Evolutionary conservation across 2,113 vertebrate genomes (phyloP).

Genomic region (Nycticryphes semicollaris): DNA sequence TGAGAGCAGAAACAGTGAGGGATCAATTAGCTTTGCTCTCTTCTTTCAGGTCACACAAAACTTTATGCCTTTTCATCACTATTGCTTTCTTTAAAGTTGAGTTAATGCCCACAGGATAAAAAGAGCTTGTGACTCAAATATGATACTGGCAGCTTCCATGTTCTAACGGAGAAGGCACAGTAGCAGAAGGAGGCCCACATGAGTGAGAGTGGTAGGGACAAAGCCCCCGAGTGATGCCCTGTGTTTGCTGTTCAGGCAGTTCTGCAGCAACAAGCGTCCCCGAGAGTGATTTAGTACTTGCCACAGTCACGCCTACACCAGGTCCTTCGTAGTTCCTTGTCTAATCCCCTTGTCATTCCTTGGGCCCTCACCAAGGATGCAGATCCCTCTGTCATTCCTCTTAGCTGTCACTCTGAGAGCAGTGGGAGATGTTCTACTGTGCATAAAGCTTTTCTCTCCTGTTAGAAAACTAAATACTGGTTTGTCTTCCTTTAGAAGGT

Average conservation of each 20-base stretch:
- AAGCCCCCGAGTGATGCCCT: background rate
- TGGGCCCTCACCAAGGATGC: background rate
- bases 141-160: background rate
- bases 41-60: background rate
- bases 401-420: background rate
- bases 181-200: background rate
- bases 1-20: background rate
- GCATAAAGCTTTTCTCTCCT: background rate
- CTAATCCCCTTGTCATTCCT: background rate
- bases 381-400: background rate
- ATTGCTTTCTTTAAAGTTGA: background rate
- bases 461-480: background rate
- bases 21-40: background rate
- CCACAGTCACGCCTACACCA: accelerated
- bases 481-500: background rate
- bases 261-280: background rate
- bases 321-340: background rate
- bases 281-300: background rate
- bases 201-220: background rate
- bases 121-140: background rate
- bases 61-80: background rate
- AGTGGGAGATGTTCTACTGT: background rate
- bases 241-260: background rate
- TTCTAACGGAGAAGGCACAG: background rate
- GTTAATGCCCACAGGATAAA: background rate